phyloP scores from a whole-genome alignment of 2,888 invertebrate genomes.

The Agapostemon virescens region DNA sequence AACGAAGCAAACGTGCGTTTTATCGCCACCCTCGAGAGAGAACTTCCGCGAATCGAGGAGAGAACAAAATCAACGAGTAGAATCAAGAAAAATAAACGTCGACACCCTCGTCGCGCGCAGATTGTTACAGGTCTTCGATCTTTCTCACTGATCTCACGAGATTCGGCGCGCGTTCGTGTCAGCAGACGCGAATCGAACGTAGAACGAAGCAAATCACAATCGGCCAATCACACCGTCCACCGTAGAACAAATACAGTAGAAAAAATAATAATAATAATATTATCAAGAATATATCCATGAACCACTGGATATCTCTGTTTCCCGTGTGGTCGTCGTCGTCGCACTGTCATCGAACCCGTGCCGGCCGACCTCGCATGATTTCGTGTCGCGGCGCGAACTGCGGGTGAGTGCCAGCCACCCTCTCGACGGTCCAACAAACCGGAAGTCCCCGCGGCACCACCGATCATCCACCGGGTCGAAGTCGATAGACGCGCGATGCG shows the following conservation, averaged over 20 bases:
- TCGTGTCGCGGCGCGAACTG: conserved; percentile 4
- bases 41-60: neutral
- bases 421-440: conserved; percentile 31
- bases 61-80: neutral
- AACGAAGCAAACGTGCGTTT: too few relatives aligned
- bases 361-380: conserved; percentile 1
- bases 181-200: neutral
- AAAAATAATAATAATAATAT: neutral
- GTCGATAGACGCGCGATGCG: conserved; percentile 44
- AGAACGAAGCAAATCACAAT: conserved; percentile 4
- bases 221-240: conserved; percentile 11
- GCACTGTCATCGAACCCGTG: conserved; percentile 5
- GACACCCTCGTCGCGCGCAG: neutral
- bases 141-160: neutral
- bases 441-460: conserved; percentile 36
- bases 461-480: conserved; percentile 23
- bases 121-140: neutral
- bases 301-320: conserved; percentile 7
- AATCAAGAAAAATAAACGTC: neutral
- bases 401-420: conserved; percentile 14
- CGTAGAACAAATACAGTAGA: neutral
- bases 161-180: too few relatives aligned
- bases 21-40: neutral
- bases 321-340: neutral
- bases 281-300: neutral